Base-by-base conservation (phyloP, 1,140 invertebrate genomes). In the Triops longicaudatus region DNA sequence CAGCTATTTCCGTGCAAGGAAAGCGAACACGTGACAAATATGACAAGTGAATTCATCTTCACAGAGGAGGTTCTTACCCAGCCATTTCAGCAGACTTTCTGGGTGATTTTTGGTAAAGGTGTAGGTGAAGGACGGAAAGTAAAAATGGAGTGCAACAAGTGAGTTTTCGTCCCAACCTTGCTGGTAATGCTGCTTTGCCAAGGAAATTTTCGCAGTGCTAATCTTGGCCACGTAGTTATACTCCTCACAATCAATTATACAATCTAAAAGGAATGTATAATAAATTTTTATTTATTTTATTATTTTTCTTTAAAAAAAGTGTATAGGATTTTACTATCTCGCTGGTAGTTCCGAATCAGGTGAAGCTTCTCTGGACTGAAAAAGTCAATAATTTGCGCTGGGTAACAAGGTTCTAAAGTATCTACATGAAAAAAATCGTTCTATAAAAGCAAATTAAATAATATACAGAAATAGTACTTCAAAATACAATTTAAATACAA, bases 51-150 rank as follows among this genome's bases (percentile, higher is more conserved):
- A 26, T 27, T 12, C 3, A 9, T 4, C 7, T 28, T 41, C 3
- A 10, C 17, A 28, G 17, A 50, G 22, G 3, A 22, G 43, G 9
- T n/a, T 26, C 63, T 50, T 77, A 77, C 76, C 44, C 17, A 77
- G 72, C 76, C 76, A 77, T 44, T 73, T 77, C 37, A 77, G 37
- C n/a, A 77, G 28, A 73, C 76, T 77, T 43, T 73, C 76, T 5
- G 76, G 76, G n/a, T 77, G 76, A 74, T 77, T 77, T 50, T 77
- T 77, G 10, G 73, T 77, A 9, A 77, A 28, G 4, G 26, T 72
- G 72, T 73, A 74, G 17, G 71, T 77, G 42, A 77, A 77, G 14
- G 76, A 77, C 0, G 76, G 41, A 14, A 73, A 77, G 72, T 42
- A 77, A 26, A 77, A 77, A 28, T 77, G 76, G 6, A 77, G 26